These are phyloP conservation scores for Apogon talboti DNA, from an alignment of 2,797 vertebrate genomes.

Conservation along the genomic window DNA sequence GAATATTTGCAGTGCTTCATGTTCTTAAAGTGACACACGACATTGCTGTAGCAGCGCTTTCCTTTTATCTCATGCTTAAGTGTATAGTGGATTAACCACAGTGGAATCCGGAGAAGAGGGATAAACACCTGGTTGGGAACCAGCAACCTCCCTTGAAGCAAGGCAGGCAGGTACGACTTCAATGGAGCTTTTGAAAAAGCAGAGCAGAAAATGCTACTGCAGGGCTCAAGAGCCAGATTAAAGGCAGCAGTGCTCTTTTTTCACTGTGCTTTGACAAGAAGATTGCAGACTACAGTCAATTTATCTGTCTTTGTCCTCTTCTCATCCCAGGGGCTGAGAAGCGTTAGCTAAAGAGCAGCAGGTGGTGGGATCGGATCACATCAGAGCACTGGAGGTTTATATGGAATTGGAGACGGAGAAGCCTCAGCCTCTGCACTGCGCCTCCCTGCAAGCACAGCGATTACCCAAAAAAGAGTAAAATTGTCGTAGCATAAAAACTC, in stretches of 20 bases:
- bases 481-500: slow-evolving; percentile 16
- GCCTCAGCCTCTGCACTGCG: too few species aligned
- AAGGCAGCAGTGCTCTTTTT: slow-evolving; percentile 66
- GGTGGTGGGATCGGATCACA: slow-evolving; percentile 52
- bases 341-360: slow-evolving; percentile 36
- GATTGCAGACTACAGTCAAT: slow-evolving; percentile 75
- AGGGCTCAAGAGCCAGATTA: slow-evolving; percentile 72
- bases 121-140: slow-evolving; percentile 71
- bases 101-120: slow-evolving; percentile 28
- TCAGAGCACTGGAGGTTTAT: neutral
- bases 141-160: slow-evolving; percentile 67
- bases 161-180: slow-evolving; percentile 66
- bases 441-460: neutral
- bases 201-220: slow-evolving; percentile 52
- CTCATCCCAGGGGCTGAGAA: slow-evolving; percentile 46
- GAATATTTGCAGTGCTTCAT: slow-evolving; percentile 21
- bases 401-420: neutral
- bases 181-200: slow-evolving; percentile 64
- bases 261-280: slow-evolving; percentile 74
- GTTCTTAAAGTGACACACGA: slow-evolving; percentile 20
- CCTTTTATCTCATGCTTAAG: slow-evolving; percentile 15
- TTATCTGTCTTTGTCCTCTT: slow-evolving; percentile 69
- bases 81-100: slow-evolving; percentile 23
- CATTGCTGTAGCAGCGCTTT: slow-evolving; percentile 22
- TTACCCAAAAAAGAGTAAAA: neutral